Evolutionary conservation across 2,797 vertebrate genomes (phyloP).

Genomic region (Phrynocephalus guinanensis): DNA sequence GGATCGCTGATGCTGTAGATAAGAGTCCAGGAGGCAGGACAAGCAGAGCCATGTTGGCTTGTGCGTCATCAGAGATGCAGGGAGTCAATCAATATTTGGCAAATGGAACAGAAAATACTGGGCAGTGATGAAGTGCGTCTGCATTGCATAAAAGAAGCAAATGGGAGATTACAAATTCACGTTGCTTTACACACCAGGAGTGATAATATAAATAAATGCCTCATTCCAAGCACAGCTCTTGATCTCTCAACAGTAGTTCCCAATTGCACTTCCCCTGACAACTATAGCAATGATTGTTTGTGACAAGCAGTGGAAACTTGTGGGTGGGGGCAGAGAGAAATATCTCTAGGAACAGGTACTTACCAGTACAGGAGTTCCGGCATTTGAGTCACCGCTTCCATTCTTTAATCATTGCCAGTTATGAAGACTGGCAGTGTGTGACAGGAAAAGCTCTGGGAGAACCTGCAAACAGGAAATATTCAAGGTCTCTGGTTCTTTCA

Average conservation of each 20-base stretch:
- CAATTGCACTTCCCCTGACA: neutral
- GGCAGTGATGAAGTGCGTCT: rapidly evolving
- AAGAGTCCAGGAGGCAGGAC: neutral
- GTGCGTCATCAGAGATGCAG: conserved; percentile 7
- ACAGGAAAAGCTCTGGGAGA: neutral
- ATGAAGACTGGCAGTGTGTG: neutral
- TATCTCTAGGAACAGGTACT: neutral
- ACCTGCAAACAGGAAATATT: neutral
- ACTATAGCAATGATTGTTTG: neutral
- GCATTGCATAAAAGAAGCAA: neutral
- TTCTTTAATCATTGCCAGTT: neutral
- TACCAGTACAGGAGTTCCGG: neutral
- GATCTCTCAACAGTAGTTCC: conserved; percentile 7
- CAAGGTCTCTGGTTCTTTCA: neutral
- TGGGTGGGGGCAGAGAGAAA: too few species aligned
- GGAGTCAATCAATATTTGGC: neutral
- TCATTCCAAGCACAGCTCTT: neutral
- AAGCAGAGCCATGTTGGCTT: neutral
- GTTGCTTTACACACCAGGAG: neutral
- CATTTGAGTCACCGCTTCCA: neutral
- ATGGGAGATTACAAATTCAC: conserved; percentile 12
- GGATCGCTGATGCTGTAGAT: neutral
- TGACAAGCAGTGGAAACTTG: neutral
- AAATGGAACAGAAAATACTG: conserved; percentile 32
- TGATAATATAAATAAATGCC: conserved; percentile 13